Conservation (phyloP, 2,888 invertebrate species). For the Harpagoxenus sublaevis region DNA sequence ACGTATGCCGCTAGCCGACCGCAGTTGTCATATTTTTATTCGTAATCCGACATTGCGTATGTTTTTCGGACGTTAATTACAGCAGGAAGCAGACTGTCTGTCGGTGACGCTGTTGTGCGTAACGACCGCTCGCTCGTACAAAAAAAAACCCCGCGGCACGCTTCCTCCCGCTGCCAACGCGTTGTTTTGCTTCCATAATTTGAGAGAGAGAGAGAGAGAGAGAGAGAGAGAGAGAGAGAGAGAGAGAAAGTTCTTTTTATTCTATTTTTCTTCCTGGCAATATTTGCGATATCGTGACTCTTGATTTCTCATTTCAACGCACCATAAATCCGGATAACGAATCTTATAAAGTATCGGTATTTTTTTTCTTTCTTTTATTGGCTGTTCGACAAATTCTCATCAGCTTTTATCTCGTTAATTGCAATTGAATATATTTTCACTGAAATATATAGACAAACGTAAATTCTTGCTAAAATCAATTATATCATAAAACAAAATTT, state of each 20-base stretch:
- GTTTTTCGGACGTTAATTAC: slow-evolving; percentile 55
- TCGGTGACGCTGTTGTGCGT: slow-evolving; percentile 53
- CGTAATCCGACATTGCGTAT: slow-evolving; percentile 41
- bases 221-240: no score
- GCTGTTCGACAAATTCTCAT: not conserved
- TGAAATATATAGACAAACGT: not conserved
- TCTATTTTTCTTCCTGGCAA: not conserved
- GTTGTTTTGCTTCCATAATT: slow-evolving; percentile 38
- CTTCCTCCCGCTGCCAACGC: slow-evolving; percentile 9
- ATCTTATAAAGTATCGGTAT: not conserved
- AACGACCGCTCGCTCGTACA: slow-evolving; percentile 40
- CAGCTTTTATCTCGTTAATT: not conserved
- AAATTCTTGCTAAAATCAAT: slow-evolving; percentile 25
- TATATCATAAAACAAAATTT: not conserved
- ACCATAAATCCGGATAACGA: not conserved
- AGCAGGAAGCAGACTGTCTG: slow-evolving; percentile 22
- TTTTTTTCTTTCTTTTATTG: not conserved
- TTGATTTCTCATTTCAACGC: not conserved
- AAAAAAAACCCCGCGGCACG: slow-evolving; percentile 44
- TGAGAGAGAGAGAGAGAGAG: not conserved
- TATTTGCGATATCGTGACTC: not conserved
- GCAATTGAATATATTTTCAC: not conserved
- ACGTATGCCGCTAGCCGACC: slow-evolving; percentile 27
- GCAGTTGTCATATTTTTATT: slow-evolving; percentile 54
- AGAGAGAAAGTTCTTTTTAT: not conserved